Base-by-base conservation (phyloP, 2,113 vertebrate species). In the Rhipidura dahli region DNA sequence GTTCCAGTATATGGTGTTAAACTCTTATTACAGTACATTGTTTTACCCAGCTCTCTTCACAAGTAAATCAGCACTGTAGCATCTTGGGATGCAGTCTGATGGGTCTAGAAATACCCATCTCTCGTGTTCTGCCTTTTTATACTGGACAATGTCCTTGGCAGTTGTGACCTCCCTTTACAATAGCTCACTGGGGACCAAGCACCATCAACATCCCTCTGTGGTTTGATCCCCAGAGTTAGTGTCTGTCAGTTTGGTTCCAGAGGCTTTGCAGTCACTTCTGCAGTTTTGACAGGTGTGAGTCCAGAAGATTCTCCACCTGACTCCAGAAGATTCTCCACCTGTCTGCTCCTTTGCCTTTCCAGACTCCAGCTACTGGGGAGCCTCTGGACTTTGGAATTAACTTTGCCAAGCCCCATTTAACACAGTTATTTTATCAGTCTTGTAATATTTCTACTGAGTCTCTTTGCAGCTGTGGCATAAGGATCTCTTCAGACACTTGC, bases 41-140 rank as follows among this genome's bases (percentile, higher is more conserved):
- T 70, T 91, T 78, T 77, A 70, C 59, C 49, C 60, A 70, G 19
- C 39, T 79, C 15, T 83, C 47, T 86, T 86, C 68, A 78, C n/a
- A 59, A 89, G 45, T 26, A 42, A 72, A 85, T 54, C 54, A 85
- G 42, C 56, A 68, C 51, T 51, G 30, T n/a, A 44, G 42, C 35
- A 94, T 63, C 69, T 63, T 26, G 42, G 64, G 44, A 86, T 51
- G 37, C 49, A 27, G 31, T 37, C 19, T 73, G 47, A 39, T 39
- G 49, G 47, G 37, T 88, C 30, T 73, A 88, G 76, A 93, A 95
- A 92, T 77, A 66, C 76, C n/a, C 1, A 1, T 87, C 59, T 69
- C 42, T 13, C 1, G 0, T 0, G 0, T 33, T 72, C 39, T 86
- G 37, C 71, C 61, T 53, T 80, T 78, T 87, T 56, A 23, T 56